These are phyloP conservation scores for Watsonalla cultraria DNA, from an alignment of 2,888 invertebrate species.

Conservation along the genomic window DNA sequence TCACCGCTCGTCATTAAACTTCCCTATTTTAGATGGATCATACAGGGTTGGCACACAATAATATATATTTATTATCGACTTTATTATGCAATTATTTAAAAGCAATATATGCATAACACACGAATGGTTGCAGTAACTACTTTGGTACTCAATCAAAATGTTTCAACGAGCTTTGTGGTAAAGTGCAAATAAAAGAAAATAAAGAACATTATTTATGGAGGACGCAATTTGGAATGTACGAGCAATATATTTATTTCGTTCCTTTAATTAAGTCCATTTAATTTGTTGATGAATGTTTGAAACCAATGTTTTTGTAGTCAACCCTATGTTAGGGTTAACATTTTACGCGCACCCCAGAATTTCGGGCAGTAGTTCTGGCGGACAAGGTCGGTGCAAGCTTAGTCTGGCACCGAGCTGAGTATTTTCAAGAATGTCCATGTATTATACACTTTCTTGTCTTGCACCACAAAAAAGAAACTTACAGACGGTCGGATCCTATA, in stretches of 20 bases:
- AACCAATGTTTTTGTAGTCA: slow-evolving; percentile 23
- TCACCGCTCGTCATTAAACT: slow-evolving; percentile 67
- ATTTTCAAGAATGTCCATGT: not conserved
- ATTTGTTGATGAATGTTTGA: no score
- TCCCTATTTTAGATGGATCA: slow-evolving; percentile 55
- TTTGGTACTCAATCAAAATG: no score
- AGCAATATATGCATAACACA: no score
- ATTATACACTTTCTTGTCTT: not conserved
- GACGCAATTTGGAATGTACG: no score
- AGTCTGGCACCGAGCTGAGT: not conserved
- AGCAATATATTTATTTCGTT: no score
- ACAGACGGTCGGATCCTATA: no score
- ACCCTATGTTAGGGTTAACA: slow-evolving; percentile 49
- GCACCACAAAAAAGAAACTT: not conserved
- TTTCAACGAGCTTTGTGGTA: not conserved
- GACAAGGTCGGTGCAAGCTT: slow-evolving; percentile 50
- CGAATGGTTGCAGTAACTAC: no score
- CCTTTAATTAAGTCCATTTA: no score
- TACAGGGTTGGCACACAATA: slow-evolving; percentile 44
- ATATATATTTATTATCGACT: slow-evolving; percentile 1
- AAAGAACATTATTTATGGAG: no score
- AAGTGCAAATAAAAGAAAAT: not conserved
- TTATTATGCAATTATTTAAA: no score
- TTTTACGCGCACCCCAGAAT: slow-evolving; percentile 47
- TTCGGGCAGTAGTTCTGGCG: slow-evolving; percentile 60